Evolutionary conservation across 2,888 invertebrate species (phyloP), one percentile per base, ranked within the genome.

Genomic region (Drosophila koepferae): DNA sequence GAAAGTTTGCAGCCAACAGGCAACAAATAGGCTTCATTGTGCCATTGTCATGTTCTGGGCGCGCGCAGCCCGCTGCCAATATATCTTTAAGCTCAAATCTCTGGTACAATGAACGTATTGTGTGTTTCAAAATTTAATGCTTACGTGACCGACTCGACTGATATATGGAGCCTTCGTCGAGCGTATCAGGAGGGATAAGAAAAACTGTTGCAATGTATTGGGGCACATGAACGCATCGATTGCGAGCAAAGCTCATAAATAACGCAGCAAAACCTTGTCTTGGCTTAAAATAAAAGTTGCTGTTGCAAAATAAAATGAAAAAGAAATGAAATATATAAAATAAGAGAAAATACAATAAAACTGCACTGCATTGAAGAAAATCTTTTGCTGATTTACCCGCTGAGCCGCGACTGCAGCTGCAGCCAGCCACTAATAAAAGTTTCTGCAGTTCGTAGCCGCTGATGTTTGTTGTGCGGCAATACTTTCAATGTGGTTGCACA

Each of bases 371-470:
- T 73, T 66, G 81, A 74, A 60, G 74, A 81, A 81, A 80, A 84
- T 80, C 80, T 84, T 74, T 84, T 78, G 78, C 85, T 84, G 85
- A 84, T 84, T 80, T 80, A 74, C 85, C 78, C 79, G 70, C 64
- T 73, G 61, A 53, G 72, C 66, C 51, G 53, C 43, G 56, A 41
- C 48, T 54, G 20, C 43, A 49, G 38, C 72, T 62, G 36, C 72
- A 71, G 36, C 36, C 62, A 55, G 56, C 74, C 67, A 84, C 84
- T 81, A 80, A 80, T 80, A 80, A 84, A 80, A 80, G 82, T 80
- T 84, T 83, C 65, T 68, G 70, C 64, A 63, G 54, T 60, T 81
- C 67, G 61, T 56, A 48, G 75, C 68, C 63, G 79, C 51, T 71
- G 74, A 68, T 70, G 78, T 65, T 74, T 74, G 82, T 63, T 62